Evolutionary conservation across 2,113 vertebrate genomes (phyloP).

Genomic region (Oreochromis niloticus): DNA sequence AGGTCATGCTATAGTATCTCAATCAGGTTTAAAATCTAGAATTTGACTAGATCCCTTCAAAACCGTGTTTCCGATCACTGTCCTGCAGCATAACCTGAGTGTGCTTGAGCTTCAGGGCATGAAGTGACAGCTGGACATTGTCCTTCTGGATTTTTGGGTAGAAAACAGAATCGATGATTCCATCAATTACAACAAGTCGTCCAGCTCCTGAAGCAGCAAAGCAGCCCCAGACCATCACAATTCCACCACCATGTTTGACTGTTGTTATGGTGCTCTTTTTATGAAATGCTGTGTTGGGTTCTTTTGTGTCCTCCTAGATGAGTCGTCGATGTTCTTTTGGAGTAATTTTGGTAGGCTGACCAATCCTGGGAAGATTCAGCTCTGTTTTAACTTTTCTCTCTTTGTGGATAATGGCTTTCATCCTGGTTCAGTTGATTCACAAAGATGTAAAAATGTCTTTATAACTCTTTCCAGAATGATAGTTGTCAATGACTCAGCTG

Average conservation of each 20-base stretch:
- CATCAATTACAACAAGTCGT: background rate
- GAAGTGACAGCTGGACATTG: background rate
- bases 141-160: background rate
- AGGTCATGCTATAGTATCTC: background rate
- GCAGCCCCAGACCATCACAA: background rate
- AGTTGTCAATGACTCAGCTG: background rate
- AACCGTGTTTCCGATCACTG: background rate
- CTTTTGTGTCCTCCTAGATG: background rate
- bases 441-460: background rate
- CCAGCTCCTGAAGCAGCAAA: background rate
- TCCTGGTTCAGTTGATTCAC: background rate
- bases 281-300: background rate
- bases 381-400: background rate
- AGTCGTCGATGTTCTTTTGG: background rate
- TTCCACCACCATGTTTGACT: background rate
- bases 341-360: background rate
- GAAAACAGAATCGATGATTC: background rate
- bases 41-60: background rate
- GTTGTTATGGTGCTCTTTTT: too few relatives aligned
- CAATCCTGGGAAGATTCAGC: background rate
- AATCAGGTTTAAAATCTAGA: background rate
- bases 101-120: background rate
- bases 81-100: background rate
- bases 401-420: background rate
- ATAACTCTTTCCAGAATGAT: background rate